A percentile compares a stretch with the other conserved stretches of the same genome.
phyloP scores from a whole-genome alignment of 2,888 invertebrate species.

The Drosophila subquinaria region DNA sequence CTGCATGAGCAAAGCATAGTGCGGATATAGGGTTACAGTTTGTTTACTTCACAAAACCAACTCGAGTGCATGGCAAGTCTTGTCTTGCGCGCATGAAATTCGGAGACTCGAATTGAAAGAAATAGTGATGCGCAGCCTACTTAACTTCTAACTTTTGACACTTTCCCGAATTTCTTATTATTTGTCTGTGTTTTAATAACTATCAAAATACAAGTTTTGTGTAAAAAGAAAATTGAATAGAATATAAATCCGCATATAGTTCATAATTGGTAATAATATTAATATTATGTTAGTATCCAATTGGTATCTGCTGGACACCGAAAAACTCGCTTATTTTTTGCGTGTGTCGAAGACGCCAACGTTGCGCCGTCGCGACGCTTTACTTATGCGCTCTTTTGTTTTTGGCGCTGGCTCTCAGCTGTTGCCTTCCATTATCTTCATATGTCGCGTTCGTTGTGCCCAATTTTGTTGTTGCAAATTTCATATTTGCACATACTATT shows the following conservation, averaged over 20 bases:
- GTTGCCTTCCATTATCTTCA: slow-evolving; percentile 23
- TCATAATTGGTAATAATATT: neutral
- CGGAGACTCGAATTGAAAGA: neutral
- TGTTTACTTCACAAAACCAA: neutral
- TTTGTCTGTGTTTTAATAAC: neutral
- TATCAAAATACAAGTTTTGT: neutral
- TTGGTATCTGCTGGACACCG: too few relatives aligned
- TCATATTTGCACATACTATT: slow-evolving; percentile 43
- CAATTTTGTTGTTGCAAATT: slow-evolving; percentile 35
- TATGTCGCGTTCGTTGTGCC: slow-evolving; percentile 27
- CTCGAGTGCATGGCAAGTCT: neutral
- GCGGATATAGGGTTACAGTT: neutral
- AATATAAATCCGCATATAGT: neutral
- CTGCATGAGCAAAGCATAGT: neutral
- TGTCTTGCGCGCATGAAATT: neutral
- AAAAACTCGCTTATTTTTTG: neutral
- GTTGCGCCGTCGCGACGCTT: slow-evolving; percentile 34
- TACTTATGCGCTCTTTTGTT: slow-evolving; percentile 11
- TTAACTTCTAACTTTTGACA: neutral
- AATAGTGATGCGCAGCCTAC: slow-evolving; percentile 1
- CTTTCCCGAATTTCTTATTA: neutral
- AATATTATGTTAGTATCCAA: neutral
- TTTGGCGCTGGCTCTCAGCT: slow-evolving; percentile 20
- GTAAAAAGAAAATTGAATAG: neutral
- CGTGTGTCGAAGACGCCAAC: neutral